phyloP scores from a whole-genome alignment of 2,113 vertebrate genomes.

The Girardinichthys multiradiatus region DNA sequence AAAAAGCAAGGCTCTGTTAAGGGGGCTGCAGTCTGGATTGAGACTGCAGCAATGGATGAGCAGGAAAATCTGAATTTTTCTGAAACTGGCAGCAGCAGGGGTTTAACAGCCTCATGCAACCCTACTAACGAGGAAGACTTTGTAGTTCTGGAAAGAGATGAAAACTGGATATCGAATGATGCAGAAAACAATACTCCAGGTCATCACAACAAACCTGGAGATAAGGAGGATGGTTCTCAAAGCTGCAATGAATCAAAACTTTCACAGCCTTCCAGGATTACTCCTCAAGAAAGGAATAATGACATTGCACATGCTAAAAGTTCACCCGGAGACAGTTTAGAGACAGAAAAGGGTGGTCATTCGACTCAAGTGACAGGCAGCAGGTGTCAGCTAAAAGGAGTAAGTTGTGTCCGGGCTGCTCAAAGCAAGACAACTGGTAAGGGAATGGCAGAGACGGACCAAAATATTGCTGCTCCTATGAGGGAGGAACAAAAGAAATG shows the following conservation, averaged over 20 bases:
- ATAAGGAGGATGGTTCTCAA: background rate
- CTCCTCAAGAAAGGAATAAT: slow-evolving; percentile 2
- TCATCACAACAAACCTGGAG: slow-evolving; percentile 11
- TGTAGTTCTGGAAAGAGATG: slow-evolving; percentile 58
- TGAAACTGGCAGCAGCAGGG: background rate
- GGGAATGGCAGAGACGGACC: slow-evolving; percentile 35
- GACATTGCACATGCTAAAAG: slow-evolving; percentile 18
- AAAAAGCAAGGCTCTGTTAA: slow-evolving; percentile 16
- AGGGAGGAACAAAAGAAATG: slow-evolving; percentile 15
- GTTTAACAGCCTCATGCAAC: background rate
- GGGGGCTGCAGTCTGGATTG: slow-evolving; percentile 16
- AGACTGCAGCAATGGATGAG: slow-evolving; percentile 64
- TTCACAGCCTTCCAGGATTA: slow-evolving; percentile 13
- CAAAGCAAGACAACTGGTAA: slow-evolving; percentile 48
- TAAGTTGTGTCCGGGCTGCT: slow-evolving; percentile 37
- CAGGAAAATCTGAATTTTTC: slow-evolving; percentile 35
- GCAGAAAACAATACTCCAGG: slow-evolving; percentile 2
- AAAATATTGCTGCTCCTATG: slow-evolving; percentile 1
- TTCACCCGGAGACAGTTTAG: slow-evolving; percentile 34
- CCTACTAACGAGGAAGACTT: slow-evolving; percentile 64
- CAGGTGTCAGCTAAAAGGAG: slow-evolving; percentile 74
- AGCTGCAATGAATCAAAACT: background rate
- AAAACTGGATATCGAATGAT: slow-evolving; percentile 36
- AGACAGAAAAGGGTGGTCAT: slow-evolving; percentile 48
- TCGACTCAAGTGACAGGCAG: slow-evolving; percentile 68